Evolutionary conservation across 2,797 vertebrate genomes (phyloP), one percentile per base, ranked within the genome.

Genomic region (Pipistrellus nathusii): DNA sequence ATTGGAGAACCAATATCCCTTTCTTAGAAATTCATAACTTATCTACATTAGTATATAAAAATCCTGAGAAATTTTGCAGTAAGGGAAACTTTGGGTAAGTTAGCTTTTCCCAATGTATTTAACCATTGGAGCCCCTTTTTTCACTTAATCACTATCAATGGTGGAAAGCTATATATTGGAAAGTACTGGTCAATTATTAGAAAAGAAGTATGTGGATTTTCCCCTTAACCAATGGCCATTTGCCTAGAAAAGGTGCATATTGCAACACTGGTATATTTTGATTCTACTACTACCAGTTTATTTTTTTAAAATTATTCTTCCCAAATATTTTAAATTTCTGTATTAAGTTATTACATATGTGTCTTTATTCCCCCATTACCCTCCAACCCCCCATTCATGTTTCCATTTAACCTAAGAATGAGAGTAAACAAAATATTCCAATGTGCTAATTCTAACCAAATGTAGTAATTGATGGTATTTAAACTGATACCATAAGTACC

Each of bases 361-460:
- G 53, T 55, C 20, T 20, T 21, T 55, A 55, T 55, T 55, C 53
- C 8, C 53, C 53, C 53, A 55, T 55, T 23, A 21, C 53, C 53
- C 6, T 20, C 7, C 8, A 55, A 9, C 53, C 53, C 53, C 48
- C 53, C 53, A 55, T 55, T 55, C 8, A 55, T 55, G 20, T 55
- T 55, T 55, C 53, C 20, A 55, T 8, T 55, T 55, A 55, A 55
- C 53, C 8, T 55, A 95, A 95, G 71, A 95, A 95, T 77, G 46
- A 90, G 64, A 96, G 55, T 55, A 96, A 96, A 93, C 68, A 96
- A 96, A 96, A 85, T 92, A 94, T 62, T 91, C 89, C 55, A 94
- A 87, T 87, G 62, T 94, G 88, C 86, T 96, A 89, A 91, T 91
- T 94, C 57, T 78, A 91, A 64, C 53, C 57, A 91, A 96, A 93